Base-by-base conservation (phyloP, 2,888 invertebrate genomes). In the Sussaba pulchella region DNA sequence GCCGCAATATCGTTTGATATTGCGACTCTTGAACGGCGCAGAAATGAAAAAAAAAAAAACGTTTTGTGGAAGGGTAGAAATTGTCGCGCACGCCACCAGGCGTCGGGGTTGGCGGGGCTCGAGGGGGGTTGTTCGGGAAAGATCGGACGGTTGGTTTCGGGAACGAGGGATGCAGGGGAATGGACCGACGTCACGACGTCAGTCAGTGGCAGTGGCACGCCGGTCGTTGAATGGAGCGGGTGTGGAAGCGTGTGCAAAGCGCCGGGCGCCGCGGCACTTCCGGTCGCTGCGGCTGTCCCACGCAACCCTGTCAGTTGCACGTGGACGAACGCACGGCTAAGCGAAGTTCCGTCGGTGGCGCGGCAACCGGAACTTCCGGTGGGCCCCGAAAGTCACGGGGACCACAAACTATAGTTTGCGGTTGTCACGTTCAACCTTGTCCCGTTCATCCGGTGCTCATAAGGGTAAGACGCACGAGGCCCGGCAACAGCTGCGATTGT, bases 191-290 rank as follows among this genome's bases (percentile, higher is more conserved):
- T 85, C 87, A n/a, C n/a, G n/a, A n/a, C n/a, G n/a, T n/a, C n/a
- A n/a, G n/a, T n/a, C n/a, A n/a, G n/a, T n/a, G n/a, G n/a, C n/a
- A 91, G 91, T 91, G 86, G 87, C 88, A 90, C 89, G 90, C 88
- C 88, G 88, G 88, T 88, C 89, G 90, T 90, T 88, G 90, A 91
- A 91, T 91, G 91, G 91, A 91, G 90, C 91, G 91, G 87, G 90
- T 91, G 86, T 91, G 91, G 91, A 91, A 89, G 88, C 90, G 91
- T 78, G 91, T 91, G 73, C 91, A 91, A 83, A 87, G 89, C 80
- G 90, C 91, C 83, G 89, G 90, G 67, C 90, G 90, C 84, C 90
- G 90, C 57, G 87, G 90, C 54, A 87, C 31, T 76, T 83, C 86
- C 82, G 89, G 85, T 81, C 89, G 90, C 54, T 91, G 91, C 84